Evolutionary conservation across 2,113 vertebrate genomes (phyloP).

Genomic region (Ovis canadensis): DNA sequence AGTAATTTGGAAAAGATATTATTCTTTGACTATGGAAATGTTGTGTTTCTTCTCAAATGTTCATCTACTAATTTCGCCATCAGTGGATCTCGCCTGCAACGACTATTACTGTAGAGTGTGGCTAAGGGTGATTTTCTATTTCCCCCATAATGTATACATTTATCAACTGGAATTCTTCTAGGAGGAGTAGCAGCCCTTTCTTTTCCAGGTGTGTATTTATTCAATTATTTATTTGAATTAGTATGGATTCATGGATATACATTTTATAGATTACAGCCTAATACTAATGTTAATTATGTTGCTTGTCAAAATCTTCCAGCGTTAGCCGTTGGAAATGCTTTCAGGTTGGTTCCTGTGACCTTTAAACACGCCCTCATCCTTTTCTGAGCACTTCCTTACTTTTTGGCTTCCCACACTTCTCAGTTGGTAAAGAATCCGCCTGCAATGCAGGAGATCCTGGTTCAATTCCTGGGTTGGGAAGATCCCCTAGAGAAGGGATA

Average conservation of each 20-base stretch:
- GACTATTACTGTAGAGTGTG: neutral
- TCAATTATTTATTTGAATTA: neutral
- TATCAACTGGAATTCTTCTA: neutral
- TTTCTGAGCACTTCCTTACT: neutral
- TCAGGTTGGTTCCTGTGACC: neutral
- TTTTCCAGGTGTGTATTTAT: neutral
- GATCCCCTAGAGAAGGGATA: neutral
- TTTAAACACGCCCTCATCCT: neutral
- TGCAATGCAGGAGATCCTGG: neutral
- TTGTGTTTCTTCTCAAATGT: neutral
- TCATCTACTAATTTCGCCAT: neutral
- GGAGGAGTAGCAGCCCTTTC: neutral
- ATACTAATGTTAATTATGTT: neutral
- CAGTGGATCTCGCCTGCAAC: neutral
- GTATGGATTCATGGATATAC: neutral
- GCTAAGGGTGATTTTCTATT: neutral
- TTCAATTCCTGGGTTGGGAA: neutral
- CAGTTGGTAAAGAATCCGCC: neutral
- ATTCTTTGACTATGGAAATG: neutral
- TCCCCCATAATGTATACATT: neutral
- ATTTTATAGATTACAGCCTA: neutral
- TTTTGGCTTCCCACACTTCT: neutral
- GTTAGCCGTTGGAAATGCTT: neutral
- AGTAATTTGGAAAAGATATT: neutral
- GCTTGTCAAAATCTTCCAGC: neutral